Conservation (phyloP, 2,113 vertebrate genomes). For the Hiodon tergisus region DNA sequence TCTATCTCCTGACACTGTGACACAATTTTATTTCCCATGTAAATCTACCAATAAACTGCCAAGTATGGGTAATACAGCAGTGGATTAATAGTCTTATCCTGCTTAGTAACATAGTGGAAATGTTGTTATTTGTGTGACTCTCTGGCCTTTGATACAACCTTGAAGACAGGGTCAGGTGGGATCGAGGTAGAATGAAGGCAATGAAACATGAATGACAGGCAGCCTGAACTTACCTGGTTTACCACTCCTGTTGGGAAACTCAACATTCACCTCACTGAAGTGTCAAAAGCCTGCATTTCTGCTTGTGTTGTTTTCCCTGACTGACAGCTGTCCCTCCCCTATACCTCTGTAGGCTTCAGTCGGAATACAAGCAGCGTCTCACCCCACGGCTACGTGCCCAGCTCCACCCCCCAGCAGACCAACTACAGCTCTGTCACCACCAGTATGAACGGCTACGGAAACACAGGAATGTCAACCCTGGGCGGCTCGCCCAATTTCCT, state of each 20-base stretch:
- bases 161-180: background rate
- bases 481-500: conserved; percentile 92
- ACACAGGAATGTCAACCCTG: conserved; percentile 91
- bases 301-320: background rate
- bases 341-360: conserved; percentile 75
- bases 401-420: conserved; percentile 92
- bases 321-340: background rate
- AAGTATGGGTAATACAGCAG: conserved; percentile 20
- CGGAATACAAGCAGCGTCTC: conserved; percentile 94
- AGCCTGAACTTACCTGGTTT: conserved; percentile 16
- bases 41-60: conserved; percentile 7
- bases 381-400: conserved; percentile 90
- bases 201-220: no score
- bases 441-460: conserved; percentile 94
- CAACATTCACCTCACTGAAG: no score
- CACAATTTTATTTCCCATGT: conserved; percentile 1
- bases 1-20: conserved; percentile 6
- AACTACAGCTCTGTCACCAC: conserved; percentile 93
- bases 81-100: background rate
- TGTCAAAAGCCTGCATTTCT: background rate
- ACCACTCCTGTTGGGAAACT: background rate
- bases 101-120: background rate
- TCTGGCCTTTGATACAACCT: background rate
- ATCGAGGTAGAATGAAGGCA: no score
- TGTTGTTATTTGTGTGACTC: conserved; percentile 9